These are phyloP conservation scores for Ochotona curzoniae DNA, from an alignment of 2,113 vertebrate species.

Conservation along the genomic window DNA sequence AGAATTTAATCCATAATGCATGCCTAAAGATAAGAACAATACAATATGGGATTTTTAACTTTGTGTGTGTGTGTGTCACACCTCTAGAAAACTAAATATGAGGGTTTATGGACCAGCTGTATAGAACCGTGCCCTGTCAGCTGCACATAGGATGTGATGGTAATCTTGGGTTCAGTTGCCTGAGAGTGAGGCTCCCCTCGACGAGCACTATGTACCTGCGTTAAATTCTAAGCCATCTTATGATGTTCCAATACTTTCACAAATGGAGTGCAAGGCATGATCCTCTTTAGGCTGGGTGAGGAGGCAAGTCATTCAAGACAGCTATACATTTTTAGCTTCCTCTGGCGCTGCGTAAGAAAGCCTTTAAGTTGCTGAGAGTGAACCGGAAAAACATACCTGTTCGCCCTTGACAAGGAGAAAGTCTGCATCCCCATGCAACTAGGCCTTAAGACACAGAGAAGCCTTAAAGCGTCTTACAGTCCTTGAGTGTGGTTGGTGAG, in stretches of 20 bases:
- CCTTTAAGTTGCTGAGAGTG: neutral
- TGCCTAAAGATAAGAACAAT: neutral
- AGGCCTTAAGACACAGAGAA: neutral
- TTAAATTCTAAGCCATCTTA: neutral
- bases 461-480: neutral
- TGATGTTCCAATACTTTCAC: neutral
- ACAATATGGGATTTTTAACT: neutral
- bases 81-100: neutral
- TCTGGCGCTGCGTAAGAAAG: neutral
- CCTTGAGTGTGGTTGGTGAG: neutral
- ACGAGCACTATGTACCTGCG: neutral
- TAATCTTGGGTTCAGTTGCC: accelerated
- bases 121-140: too few species aligned
- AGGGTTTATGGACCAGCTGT: neutral
- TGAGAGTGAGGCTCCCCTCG: neutral
- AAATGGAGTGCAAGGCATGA: too few species aligned
- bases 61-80: neutral
- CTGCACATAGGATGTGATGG: accelerated
- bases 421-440: neutral
- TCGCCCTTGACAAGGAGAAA: neutral
- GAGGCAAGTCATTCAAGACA: neutral
- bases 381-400: neutral
- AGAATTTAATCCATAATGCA: neutral
- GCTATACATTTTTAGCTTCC: neutral
- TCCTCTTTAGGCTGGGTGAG: too few species aligned